Evolutionary conservation across 2,888 invertebrate species (phyloP), one percentile per base, ranked within the genome.

Genomic region (Diarsia dahlii): DNA sequence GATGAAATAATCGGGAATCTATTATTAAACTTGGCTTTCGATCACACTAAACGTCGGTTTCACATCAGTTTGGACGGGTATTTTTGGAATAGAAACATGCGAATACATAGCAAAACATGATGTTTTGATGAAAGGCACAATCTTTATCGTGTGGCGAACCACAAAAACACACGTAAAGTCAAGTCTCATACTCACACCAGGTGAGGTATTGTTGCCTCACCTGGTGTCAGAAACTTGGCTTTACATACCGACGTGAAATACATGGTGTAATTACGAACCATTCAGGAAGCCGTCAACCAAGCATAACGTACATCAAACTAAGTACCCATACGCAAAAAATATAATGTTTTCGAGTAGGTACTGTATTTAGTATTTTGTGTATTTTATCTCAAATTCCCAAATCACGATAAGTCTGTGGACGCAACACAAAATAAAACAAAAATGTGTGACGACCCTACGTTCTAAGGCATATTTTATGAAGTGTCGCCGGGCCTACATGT

Each of bases 391-490:
- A 71, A 34, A 66, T 66, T 65, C 34, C 50, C 13, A 63, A 56
- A 48, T 28, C 18, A 3, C 34, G 34, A 34, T 28, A 18, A 1
- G 4, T 15, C 9, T 3, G 18, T 9, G 60, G 18, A 71, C 12
- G 10, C 18, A 78, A n/a, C 28, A n/a, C 5, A 58, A 23, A 71
- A 58, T 60, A 69, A 69, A 63, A 9, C n/a, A 12, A 66, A 72
- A 70, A 68, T 56, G 8, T 50, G 18, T 28, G 23, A 28, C 34
- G 8, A 70, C 20, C 39, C 23, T 52, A 64, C 34, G n/a, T 48
- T 56, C 15, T 72, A 70, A 77, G 66, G 56, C 71, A 81, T 84
- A 71, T 82, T 85, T 74, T 77, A 71, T 66, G 65, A 74, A 77
- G 74, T 87, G 75, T 76, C 76, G 39, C 62, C 46, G 45, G 20